Base-by-base conservation (phyloP, 2,797 vertebrate species). In the Squalus acanthias region DNA sequence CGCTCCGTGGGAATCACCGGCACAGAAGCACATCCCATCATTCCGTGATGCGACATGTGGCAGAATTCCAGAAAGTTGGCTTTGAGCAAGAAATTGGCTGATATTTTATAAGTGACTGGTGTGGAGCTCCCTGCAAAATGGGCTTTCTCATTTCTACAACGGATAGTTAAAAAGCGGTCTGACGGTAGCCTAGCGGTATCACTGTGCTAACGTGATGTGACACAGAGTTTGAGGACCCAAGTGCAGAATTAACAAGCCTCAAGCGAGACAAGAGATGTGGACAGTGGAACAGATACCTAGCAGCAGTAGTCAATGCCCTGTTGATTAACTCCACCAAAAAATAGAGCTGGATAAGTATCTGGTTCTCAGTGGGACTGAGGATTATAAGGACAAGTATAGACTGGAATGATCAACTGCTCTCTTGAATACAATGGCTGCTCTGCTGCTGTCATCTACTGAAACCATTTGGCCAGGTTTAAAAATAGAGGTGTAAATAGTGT, bases 361-460 rank as follows among this genome's bases (percentile, higher is more conserved):
- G n/a, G 91, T 24, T 93, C 82, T 24, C 46, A 85, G 82, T 85
- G 82, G 65, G 65, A 67, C 91, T 20, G 7, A 93, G 65, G n/a
- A 46, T 93, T 22, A 39, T 10, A 69, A 93, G 65, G 91, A 93
- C 69, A 69, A 93, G 69, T 93, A 93, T 33, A 93, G 91, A 39
- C n/a, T n/a, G 15, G 29, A 92, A 92, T 39, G 33, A 92, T 63
- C 60, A 65, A 13, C 89, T 63, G 17, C 89, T 92, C 60, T 57
- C 65, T 39, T 46, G 91, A 93, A 93, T 22, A 53, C 65, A 93
- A 69, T 67, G 65, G 33, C n/a, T 69, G n/a, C 24, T 69, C 63
- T 93, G 22, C 63, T 67, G 91, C 91, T 93, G 91, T 93, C 91
- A 93, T 93, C 91, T 69, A 22, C n/a, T 93, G 65, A 67, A 93